Evolutionary conservation across 2,113 vertebrate genomes (phyloP), one percentile per base, ranked within the genome.

Genomic region (Sebastes schlegelii): DNA sequence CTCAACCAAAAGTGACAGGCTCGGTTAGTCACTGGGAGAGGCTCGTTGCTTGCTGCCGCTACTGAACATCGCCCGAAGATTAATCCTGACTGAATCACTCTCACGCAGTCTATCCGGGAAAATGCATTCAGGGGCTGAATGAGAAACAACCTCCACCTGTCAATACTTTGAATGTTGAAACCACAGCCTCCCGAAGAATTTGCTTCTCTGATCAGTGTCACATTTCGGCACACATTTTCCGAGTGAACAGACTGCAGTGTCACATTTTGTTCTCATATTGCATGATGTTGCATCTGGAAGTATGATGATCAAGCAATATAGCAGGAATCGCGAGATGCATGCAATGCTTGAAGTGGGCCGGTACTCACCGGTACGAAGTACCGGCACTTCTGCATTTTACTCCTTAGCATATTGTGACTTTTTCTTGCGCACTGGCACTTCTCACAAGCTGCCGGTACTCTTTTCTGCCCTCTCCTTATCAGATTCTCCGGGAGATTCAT

Each of bases 141-240:
- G 77, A 91, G 62, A 83, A 88, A 89, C 84, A 83, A 90, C 84
- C 81, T 86, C 82, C 80, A 86, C 72, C 85, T 88, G 84, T 87
- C 89, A 79, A 87, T 83, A 87, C 26, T 21, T 21, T 64, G 60
- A 67, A 65, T 34, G 63, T 21, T 21, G 61, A 83, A 92, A 80
- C 75, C 67, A 8, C 76, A 62, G 65, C 3, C 49, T 45, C 42
- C 13, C 34, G 14, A 17, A 82, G 62, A 66, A 78, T 68, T 67
- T 46, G 66, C 62, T 8, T 66, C 57, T 81, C 61, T 67, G 61
- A 88, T 82, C 71, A 17, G 23, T 17, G 57, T 8, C 61, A 57
- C n/a, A n/a, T 68, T 78, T 14, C 21, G 14, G 74, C 72, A 51
- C 64, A 19, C 58, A 42, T 45, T 55, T 21, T 45, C 11, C 1